phyloP scores from a whole-genome alignment of 2,888 invertebrate species.

The Mamestra brassicae region DNA sequence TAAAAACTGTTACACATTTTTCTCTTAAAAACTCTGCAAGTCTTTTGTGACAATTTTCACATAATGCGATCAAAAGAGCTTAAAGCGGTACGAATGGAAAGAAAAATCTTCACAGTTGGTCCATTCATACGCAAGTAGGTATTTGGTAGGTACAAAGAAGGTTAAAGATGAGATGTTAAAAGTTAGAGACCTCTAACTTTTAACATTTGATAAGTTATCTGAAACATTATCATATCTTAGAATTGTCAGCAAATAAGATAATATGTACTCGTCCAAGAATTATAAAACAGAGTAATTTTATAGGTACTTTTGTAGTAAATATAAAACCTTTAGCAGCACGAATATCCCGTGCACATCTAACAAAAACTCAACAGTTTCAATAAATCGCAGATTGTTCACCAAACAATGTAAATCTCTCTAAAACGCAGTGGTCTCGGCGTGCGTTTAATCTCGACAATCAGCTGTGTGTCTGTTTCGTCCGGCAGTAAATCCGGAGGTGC shows the following conservation, averaged over 20 bases:
- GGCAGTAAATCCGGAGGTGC: constrained; percentile 81
- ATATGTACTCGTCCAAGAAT: background rate
- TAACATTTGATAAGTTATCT: constrained; percentile 8
- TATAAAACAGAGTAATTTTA: background rate
- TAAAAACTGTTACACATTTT: constrained; percentile 76
- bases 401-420: constrained; percentile 76
- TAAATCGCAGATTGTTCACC: constrained; percentile 53
- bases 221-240: constrained; percentile 1
- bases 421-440: constrained; percentile 70
- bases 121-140: constrained; percentile 27
- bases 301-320: no score
- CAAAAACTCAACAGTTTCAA: constrained; percentile 32
- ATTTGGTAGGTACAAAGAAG: constrained; percentile 26
- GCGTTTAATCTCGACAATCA: constrained; percentile 87
- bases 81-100: constrained; percentile 49
- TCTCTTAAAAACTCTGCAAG: constrained; percentile 64
- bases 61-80: constrained; percentile 63
- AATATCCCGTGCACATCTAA: constrained; percentile 6
- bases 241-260: background rate
- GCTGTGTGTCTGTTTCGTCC: constrained; percentile 83
- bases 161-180: constrained; percentile 37
- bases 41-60: constrained; percentile 63
- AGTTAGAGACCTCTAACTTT: background rate
- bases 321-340: background rate
- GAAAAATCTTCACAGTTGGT: constrained; percentile 37